Percentiles rank a stretch among this genome's conserved stretches.
phyloP scores from a whole-genome alignment of 2,113 vertebrate genomes.

The Myodes glareolus region DNA sequence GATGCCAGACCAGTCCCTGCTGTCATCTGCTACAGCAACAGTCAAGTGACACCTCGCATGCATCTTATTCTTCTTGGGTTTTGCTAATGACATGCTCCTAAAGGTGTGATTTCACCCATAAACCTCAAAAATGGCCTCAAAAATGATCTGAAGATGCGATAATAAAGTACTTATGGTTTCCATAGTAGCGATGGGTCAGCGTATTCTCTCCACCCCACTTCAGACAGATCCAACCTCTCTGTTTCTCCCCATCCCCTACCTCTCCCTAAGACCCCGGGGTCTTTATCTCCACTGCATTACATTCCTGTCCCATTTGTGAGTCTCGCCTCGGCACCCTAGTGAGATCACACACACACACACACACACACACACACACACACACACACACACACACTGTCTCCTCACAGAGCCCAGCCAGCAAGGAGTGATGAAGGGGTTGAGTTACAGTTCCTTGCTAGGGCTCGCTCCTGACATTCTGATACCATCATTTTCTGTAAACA shows the following conservation, averaged over 20 bases:
- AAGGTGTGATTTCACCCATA: not conserved
- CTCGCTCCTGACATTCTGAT: not conserved
- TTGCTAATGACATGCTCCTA: not conserved
- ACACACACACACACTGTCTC: not conserved
- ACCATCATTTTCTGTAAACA: not conserved
- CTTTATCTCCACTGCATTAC: not conserved
- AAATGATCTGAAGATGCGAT: not conserved
- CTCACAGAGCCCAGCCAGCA: not conserved
- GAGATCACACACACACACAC: not conserved
- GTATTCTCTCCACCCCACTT: not conserved
- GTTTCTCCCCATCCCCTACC: not conserved
- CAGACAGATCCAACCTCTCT: not conserved
- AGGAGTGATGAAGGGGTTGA: not conserved
- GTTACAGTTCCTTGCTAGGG: not conserved
- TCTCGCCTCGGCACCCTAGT: not conserved
- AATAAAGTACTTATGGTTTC: not conserved
- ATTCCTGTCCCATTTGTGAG: too few relatives aligned
- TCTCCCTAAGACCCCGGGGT: not conserved
- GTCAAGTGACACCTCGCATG: accelerated
- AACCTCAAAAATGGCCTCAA: not conserved
- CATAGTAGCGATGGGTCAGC: not conserved
- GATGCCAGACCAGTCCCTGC: accelerated
- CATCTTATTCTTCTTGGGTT: not conserved
- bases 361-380: accelerated
- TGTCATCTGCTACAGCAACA: accelerated